Evolutionary conservation across 2,113 vertebrate species (phyloP).

Genomic region (Podarcis cretensis): DNA sequence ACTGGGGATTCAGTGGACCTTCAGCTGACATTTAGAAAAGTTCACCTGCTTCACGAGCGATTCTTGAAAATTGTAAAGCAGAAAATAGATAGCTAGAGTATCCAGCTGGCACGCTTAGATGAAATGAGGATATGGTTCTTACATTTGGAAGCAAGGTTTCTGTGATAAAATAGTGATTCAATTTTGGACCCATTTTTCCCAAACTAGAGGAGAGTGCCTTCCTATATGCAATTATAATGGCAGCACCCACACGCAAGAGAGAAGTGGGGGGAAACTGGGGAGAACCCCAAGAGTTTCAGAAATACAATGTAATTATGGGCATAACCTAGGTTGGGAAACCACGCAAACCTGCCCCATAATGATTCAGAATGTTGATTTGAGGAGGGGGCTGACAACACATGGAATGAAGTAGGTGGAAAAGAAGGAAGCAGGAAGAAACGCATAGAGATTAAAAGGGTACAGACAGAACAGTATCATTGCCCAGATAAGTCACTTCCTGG

Average conservation of each 20-base stretch:
- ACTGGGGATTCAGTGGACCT: slow-evolving; percentile 47
- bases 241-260: not conserved
- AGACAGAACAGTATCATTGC: too few species aligned
- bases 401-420: too few species aligned
- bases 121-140: slow-evolving; percentile 18
- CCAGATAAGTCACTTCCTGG: too few species aligned
- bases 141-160: not conserved
- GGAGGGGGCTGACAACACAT: too few species aligned
- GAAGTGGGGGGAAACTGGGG: too few species aligned
- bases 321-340: too few species aligned
- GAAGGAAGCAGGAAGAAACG: too few species aligned
- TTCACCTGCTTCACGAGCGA: slow-evolving; percentile 40
- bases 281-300: too few species aligned
- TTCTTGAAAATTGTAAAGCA: slow-evolving; percentile 38
- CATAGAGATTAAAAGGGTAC: too few species aligned
- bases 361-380: too few species aligned
- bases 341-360: too few species aligned
- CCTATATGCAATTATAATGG: not conserved
- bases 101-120: not conserved
- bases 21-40: slow-evolving; percentile 68
- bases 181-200: rapidly evolving
- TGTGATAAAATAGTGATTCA: not conserved
- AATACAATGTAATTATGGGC: too few species aligned
- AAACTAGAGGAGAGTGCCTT: not conserved
- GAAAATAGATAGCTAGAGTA: slow-evolving; percentile 44